Conservation (phyloP, 2,888 invertebrate genomes). For the Leptinotarsa juncta region DNA sequence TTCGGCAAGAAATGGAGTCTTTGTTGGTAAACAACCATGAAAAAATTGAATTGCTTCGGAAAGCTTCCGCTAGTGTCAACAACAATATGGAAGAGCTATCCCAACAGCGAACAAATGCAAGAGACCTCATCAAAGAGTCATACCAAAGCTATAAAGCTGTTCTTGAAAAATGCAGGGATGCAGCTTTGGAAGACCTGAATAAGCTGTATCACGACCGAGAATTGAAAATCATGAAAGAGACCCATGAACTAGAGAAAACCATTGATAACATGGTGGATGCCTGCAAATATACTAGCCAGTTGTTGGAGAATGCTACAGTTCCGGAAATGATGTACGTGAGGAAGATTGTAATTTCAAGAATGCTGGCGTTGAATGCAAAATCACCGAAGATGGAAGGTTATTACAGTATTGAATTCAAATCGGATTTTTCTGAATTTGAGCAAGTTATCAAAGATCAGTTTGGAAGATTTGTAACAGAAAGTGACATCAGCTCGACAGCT, state of each 20-base stretch:
- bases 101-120: slow-evolving; percentile 87
- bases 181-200: slow-evolving; percentile 78
- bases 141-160: slow-evolving; percentile 82
- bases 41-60: slow-evolving; percentile 81
- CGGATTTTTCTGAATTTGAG: slow-evolving; percentile 84
- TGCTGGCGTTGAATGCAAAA: slow-evolving; percentile 82
- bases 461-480: slow-evolving; percentile 79
- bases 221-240: slow-evolving; percentile 89
- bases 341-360: slow-evolving; percentile 81
- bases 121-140: slow-evolving; percentile 83
- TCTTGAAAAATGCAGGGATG: slow-evolving; percentile 84
- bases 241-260: slow-evolving; percentile 83
- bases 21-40: slow-evolving; percentile 81
- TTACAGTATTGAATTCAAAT: slow-evolving; percentile 84
- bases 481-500: slow-evolving; percentile 53
- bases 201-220: slow-evolving; percentile 86
- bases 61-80: slow-evolving; percentile 79
- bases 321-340: slow-evolving; percentile 87
- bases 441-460: slow-evolving; percentile 75
- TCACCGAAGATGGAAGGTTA: slow-evolving; percentile 85
- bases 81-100: slow-evolving; percentile 88
- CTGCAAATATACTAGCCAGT: slow-evolving; percentile 83
- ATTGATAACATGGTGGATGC: slow-evolving; percentile 88
- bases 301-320: slow-evolving; percentile 86
- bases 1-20: slow-evolving; percentile 81